Base-by-base conservation (phyloP, 2,113 vertebrate species). In the Trichomycterus rosablanca region DNA sequence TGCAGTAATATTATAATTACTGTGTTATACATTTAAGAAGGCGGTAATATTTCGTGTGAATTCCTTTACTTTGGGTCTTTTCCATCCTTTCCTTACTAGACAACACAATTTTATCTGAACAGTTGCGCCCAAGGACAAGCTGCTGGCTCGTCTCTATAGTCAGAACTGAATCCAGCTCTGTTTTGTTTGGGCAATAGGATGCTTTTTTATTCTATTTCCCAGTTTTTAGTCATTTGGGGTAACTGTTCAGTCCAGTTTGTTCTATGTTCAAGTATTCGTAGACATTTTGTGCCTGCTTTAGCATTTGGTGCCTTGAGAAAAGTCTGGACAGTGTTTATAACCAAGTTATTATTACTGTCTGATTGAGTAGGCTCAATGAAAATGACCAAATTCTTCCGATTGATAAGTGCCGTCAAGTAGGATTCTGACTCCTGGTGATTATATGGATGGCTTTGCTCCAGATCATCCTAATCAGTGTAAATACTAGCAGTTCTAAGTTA, bases 111-210 rank as follows among this genome's bases (percentile, higher is more conserved):
- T 42, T 51, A 55, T 69, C 53, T 58, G 34, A 22, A 2, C 5
- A 15, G 20, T 16, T 22, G 34, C 40, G 39, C 35, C 28, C 28
- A 64, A 58, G 60, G 60, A 51, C 60, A 40, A 44, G 28, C 23
- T 26, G 6, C 19, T 23, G 12, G 26, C 15, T 34, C 2, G 18
- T 58, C 28, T 37, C 18, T 19, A 22, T 12, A 23, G 15, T 42
- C 18, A 15, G 20, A 45, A 23, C n/a, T 16, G 14, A 5, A 26
- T 50, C 3, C n/a, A 26, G 1, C 14, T 4, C 26, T 7, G 7
- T 30, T 30, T 49, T 26, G 15, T 50, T 7, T 5, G n/a, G 2
- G 4, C 23, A 20, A 22, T 24, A n/a, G n/a, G 44, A 20, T 11
- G 23, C 26, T 30, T 28, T 23, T 3, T 49, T 7, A 28, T 7